These are phyloP conservation scores for Colinus virginianus DNA, from an alignment of 2,113 vertebrate genomes.

Conservation along the genomic window DNA sequence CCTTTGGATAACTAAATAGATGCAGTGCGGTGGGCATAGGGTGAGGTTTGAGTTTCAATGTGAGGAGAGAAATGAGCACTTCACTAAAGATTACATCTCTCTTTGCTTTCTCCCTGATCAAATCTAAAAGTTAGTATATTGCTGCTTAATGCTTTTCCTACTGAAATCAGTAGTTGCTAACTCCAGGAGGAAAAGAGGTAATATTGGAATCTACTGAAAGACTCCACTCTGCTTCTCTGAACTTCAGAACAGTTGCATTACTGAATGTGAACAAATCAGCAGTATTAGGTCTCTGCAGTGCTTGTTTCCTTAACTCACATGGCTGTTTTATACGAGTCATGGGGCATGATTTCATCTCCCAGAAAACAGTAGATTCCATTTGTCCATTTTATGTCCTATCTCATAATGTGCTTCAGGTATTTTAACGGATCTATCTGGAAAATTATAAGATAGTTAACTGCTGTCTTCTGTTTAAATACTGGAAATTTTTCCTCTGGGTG, in stretches of 20 bases:
- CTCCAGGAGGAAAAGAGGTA: background rate
- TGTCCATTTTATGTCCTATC: background rate
- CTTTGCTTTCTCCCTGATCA: background rate
- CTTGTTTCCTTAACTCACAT: background rate
- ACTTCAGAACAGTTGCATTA: background rate
- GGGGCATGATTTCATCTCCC: background rate
- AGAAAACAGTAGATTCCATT: background rate
- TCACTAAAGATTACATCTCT: background rate
- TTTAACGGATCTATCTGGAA: background rate
- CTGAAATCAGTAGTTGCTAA: background rate
- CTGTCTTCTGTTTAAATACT: background rate
- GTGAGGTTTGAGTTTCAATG: rapidly evolving
- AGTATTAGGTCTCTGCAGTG: background rate
- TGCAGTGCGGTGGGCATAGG: background rate
- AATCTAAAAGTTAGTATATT: background rate
- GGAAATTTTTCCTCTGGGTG: background rate
- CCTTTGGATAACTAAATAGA: rapidly evolving
- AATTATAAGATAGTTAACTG: background rate
- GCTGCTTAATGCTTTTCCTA: background rate
- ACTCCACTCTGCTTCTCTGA: background rate
- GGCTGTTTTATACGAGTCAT: background rate
- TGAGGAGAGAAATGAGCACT: background rate
- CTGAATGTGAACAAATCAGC: background rate
- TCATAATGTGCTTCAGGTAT: background rate
- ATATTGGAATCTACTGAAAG: background rate